Conservation (phyloP, 1,140 invertebrate species). For the Drosophila nebulosa region DNA sequence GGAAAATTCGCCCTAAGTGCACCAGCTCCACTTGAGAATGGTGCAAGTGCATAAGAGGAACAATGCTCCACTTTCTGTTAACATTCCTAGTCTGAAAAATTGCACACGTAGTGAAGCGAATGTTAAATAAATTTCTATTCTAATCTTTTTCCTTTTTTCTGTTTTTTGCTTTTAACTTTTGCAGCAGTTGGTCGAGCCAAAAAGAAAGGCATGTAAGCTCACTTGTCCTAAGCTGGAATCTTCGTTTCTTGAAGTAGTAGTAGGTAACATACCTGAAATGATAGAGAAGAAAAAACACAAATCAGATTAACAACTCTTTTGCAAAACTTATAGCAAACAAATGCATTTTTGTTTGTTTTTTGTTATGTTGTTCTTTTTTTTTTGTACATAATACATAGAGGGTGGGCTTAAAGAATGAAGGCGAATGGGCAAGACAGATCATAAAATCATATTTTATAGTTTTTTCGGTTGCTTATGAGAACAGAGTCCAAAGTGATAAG, state of each 20-base stretch:
- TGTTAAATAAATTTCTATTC: constrained; percentile 29
- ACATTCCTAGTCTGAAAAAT: constrained; percentile 31
- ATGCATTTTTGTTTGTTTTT: constrained; percentile 36
- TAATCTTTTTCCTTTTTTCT: background rate
- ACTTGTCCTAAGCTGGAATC: constrained; percentile 42
- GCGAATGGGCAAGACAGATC: constrained; percentile 39
- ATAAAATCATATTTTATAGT: constrained; percentile 64
- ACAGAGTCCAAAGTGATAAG: constrained; percentile 43
- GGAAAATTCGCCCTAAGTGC: constrained; percentile 6
- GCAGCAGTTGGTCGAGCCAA: background rate
- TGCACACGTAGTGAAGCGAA: constrained; percentile 34
- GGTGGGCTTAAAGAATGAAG: background rate
- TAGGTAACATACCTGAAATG: constrained; percentile 2
- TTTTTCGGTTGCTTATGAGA: constrained; percentile 30
- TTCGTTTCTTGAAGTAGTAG: constrained; percentile 19
- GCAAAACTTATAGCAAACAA: constrained; percentile 38
- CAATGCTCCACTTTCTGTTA: constrained; percentile 25
- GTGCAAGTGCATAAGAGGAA: background rate
- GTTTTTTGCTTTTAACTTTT: background rate
- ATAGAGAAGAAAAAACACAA: background rate
- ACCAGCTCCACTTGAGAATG: constrained; percentile 3
- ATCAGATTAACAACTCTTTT: constrained; percentile 38
- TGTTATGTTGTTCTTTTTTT: constrained; percentile 17
- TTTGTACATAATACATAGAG: too few species aligned
- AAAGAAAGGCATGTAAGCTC: constrained; percentile 40